Conservation (phyloP, 1,140 invertebrate genomes). For the Ostrea denselamellosa region DNA sequence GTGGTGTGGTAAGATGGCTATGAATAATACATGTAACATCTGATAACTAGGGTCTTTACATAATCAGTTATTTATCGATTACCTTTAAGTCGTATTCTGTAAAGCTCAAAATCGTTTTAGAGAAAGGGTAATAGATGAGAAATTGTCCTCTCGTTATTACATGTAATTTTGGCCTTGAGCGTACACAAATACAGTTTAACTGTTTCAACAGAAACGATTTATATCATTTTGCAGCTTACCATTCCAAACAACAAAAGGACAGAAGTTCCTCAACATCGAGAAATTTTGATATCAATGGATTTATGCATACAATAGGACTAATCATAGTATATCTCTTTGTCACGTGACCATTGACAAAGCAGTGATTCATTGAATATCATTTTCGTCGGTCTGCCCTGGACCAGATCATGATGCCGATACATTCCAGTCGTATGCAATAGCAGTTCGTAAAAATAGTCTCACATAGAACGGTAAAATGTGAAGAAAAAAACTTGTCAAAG, state of each 20-base stretch:
- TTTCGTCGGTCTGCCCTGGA: neutral
- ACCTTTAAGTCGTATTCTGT: too few species aligned
- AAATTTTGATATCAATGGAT: neutral
- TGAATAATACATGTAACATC: too few species aligned
- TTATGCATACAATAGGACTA: neutral
- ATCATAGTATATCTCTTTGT: conserved; percentile 5
- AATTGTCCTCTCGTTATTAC: too few species aligned
- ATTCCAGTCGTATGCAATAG: neutral
- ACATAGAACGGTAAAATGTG: neutral
- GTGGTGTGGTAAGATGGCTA: conserved; percentile 56
- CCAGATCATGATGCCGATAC: neutral
- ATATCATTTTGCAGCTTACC: conserved; percentile 6
- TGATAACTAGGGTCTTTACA: too few species aligned
- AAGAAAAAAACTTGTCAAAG: neutral
- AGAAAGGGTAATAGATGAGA: too few species aligned
- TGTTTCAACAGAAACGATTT: too few species aligned
- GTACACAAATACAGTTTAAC: too few species aligned
- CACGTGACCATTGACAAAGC: neutral
- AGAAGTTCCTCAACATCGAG: neutral
- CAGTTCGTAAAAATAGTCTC: neutral
- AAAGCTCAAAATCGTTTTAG: too few species aligned
- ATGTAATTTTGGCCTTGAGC: too few species aligned
- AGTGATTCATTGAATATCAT: neutral
- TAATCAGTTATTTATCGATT: too few species aligned
- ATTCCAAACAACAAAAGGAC: neutral